phyloP scores from a whole-genome alignment of 1,140 invertebrate genomes.

The Trichomalopsis sarcophagae region DNA sequence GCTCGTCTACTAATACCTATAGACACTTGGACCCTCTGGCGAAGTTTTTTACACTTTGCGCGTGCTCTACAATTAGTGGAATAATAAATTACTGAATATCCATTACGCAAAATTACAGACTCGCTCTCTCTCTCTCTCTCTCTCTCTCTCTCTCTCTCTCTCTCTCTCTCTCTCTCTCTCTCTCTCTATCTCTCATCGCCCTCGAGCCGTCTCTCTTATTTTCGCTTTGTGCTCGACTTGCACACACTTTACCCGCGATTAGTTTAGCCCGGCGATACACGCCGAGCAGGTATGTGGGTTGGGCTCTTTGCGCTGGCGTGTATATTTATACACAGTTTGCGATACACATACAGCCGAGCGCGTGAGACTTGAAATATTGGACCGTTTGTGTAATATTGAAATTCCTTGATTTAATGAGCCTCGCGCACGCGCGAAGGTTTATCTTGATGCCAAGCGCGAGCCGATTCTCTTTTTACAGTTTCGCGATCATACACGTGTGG shows the following conservation, averaged over 20 bases:
- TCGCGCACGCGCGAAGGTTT: constrained; percentile 4
- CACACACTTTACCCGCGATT: neutral
- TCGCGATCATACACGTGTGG: neutral
- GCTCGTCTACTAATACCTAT: no score
- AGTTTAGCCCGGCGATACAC: constrained; percentile 55
- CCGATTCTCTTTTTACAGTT: constrained; percentile 2
- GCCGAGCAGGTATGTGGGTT: constrained; percentile 58
- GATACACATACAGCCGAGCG: neutral
- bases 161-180: no score
- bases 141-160: no score
- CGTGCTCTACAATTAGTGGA: neutral
- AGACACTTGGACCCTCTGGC: no score
- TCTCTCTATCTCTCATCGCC: neutral
- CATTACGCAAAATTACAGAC: neutral
- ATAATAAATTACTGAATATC: neutral
- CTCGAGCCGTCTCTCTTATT: neutral
- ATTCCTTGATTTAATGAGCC: constrained; percentile 46
- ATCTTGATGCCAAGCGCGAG: constrained; percentile 11
- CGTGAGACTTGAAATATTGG: constrained; percentile 50
- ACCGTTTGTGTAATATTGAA: constrained; percentile 49
- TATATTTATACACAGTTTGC: neutral
- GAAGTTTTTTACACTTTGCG: no score
- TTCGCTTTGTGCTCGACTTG: neutral
- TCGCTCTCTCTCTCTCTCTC: neutral
- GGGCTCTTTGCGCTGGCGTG: constrained; percentile 36